Base-by-base conservation (phyloP, 2,888 invertebrate genomes). In the Eulithis prunata region DNA sequence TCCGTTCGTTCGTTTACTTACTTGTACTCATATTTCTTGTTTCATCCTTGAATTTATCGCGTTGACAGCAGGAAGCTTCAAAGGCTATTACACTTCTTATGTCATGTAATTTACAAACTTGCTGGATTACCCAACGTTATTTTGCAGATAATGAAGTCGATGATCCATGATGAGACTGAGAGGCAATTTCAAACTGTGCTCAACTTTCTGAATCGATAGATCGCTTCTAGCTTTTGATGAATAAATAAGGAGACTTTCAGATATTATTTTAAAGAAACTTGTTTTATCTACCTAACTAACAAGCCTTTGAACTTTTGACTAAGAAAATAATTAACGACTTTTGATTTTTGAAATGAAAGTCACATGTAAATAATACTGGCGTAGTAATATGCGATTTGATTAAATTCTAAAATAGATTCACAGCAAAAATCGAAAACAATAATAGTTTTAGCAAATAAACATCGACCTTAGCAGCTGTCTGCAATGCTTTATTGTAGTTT, bases 21-120 rank as follows among this genome's bases (percentile, higher is more conserved):
- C 12, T 6, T 6, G 45, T n/a, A 13, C 4, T n/a, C n/a, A 46
- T 46, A 61, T 69, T 69, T 66, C 66, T 64, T 65, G 43, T 38
- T 47, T 14, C 56, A 12, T 46, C 56, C 51, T 47, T 55, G 32
- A 54, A 52, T 49, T 47, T 38, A 51, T 60, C 43, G 41, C 58
- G 58, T 59, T 43, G 51, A 21, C 11, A 53, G 38, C 63, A 76
- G 73, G 74, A 75, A 75, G 72, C 70, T 64, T 72, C 71, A 51
- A 68, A 68, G 64, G 66, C 62, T 60, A 66, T 70, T 57, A 49
- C 46, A 43, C 51, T 66, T 71, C 65, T 73, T 67, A 52, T 56
- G 43, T 56, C 28, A 59, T 32, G 57, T 60, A 60, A 69, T 61
- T 67, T 62, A 55, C 51, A 53, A 66, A 38, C 63, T 68, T 64